Percentiles rank a stretch among this genome's conserved stretches.
Evolutionary conservation across 2,888 invertebrate species (phyloP).

Genomic region (Lasius platythorax): DNA sequence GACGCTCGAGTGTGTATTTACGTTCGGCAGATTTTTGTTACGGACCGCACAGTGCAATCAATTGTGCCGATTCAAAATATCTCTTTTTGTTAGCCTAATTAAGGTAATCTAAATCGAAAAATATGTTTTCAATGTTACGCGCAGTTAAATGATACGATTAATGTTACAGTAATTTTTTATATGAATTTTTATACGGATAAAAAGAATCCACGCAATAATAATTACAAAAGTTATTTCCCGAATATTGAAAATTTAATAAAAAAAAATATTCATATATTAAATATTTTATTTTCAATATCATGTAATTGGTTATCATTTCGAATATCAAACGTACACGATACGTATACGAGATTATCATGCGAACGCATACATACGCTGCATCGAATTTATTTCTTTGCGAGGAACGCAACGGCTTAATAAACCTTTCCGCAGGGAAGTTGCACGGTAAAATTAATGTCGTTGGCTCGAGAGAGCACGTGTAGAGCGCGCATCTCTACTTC

Average conservation of each 20-base stretch:
- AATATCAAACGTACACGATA: neutral
- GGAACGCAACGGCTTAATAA: slow-evolving; percentile 32
- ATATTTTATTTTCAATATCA: neutral
- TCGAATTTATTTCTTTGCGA: slow-evolving; percentile 1
- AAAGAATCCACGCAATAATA: neutral
- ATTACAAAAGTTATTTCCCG: neutral
- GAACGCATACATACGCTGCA: neutral
- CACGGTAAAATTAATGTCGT: slow-evolving; percentile 19
- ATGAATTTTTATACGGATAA: neutral
- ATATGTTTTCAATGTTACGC: neutral
- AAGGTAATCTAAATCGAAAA: neutral
- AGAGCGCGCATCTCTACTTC: neutral
- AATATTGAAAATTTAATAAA: neutral
- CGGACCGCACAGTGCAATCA: neutral
- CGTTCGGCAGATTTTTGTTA: slow-evolving; percentile 29
- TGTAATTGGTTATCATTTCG: neutral
- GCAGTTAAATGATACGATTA: neutral
- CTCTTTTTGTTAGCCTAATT: neutral
- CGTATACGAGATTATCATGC: neutral
- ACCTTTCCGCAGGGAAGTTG: slow-evolving; percentile 17
- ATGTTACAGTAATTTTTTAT: neutral
- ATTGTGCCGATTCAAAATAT: slow-evolving; percentile 9
- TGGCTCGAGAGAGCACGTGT: slow-evolving; percentile 16
- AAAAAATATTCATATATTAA: neutral
- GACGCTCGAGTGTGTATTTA: slow-evolving; percentile 18